Evolutionary conservation across 2,888 invertebrate species (phyloP).

Genomic region (Tiliacea aurago): DNA sequence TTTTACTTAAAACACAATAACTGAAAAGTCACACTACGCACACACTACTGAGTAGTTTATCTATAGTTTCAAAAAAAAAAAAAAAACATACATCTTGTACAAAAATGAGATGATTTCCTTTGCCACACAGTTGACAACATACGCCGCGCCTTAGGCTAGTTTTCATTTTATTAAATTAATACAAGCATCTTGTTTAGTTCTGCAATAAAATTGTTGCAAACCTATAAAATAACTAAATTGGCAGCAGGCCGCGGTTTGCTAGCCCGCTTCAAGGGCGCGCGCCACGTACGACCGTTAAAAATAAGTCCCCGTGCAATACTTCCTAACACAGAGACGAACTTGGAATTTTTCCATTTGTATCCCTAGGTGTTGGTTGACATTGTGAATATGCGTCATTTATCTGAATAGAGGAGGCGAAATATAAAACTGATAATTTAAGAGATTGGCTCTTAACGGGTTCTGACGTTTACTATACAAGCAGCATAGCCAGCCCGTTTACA

Average conservation of each 20-base stretch:
- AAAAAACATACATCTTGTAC: too few species aligned
- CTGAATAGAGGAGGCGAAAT: neutral
- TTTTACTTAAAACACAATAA: neutral
- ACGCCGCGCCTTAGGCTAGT: neutral
- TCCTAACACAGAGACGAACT: slow-evolving; percentile 82
- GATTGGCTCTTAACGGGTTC: neutral
- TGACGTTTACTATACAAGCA: neutral
- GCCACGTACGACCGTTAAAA: slow-evolving; percentile 87
- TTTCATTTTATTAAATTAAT: neutral
- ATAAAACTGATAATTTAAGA: neutral
- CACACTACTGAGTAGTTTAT: too few species aligned
- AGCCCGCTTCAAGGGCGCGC: slow-evolving; percentile 70
- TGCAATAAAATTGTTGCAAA: neutral
- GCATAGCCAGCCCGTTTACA: neutral
- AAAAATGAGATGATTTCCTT: neutral
- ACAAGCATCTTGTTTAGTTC: neutral
- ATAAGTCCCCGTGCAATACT: slow-evolving; percentile 90
- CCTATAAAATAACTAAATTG: slow-evolving; percentile 5
- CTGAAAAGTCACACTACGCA: neutral
- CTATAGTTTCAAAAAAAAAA: too few species aligned
- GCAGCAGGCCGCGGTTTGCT: slow-evolving; percentile 66
- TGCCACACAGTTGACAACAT: neutral
- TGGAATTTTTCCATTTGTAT: neutral
- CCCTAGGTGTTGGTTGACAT: too few species aligned
- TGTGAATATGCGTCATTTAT: neutral